phyloP scores from a whole-genome alignment of 2,113 vertebrate genomes.

The Pachypanchax playfairii region DNA sequence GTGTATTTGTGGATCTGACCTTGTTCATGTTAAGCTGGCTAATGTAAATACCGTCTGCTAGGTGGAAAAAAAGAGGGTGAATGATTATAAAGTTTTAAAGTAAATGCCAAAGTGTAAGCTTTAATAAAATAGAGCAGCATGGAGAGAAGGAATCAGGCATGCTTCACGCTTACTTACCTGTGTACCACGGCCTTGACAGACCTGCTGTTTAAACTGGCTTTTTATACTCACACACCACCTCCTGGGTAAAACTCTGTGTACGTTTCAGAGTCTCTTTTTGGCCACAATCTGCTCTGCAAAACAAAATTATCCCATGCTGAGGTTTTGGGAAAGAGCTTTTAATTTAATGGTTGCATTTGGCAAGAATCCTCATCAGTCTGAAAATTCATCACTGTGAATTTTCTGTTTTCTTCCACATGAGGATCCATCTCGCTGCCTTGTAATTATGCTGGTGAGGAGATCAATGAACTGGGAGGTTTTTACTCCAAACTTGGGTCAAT shows the following conservation, averaged over 20 bases:
- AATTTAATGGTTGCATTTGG: slow-evolving; percentile 70
- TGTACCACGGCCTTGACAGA: slow-evolving; percentile 26
- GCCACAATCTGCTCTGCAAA: slow-evolving; percentile 45
- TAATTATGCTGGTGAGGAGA: slow-evolving; percentile 65
- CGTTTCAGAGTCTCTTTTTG: slow-evolving; percentile 49
- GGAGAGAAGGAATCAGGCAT: slow-evolving; percentile 18
- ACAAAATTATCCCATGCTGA: slow-evolving; percentile 55
- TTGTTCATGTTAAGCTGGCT: slow-evolving; percentile 61
- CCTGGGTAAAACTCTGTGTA: slow-evolving; percentile 45
- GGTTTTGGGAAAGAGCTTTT: slow-evolving; percentile 59
- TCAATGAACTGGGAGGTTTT: slow-evolving; percentile 65
- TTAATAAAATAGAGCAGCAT: slow-evolving; percentile 57
- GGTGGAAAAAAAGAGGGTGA: slow-evolving; percentile 31
- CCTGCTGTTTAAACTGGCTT: slow-evolving; percentile 44
- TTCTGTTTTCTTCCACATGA: slow-evolving; percentile 59
- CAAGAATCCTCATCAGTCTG: slow-evolving; percentile 48
- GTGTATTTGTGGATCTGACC: slow-evolving; percentile 45
- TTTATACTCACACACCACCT: slow-evolving; percentile 44
- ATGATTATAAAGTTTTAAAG: slow-evolving; percentile 71
- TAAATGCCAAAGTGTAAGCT: slow-evolving; percentile 54
- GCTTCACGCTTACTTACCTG: slow-evolving; percentile 29
- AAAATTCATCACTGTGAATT: slow-evolving; percentile 59
- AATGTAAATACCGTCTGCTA: slow-evolving; percentile 62
- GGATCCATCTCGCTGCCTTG: slow-evolving; percentile 60
- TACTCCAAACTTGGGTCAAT: slow-evolving; percentile 62